Evolutionary conservation across 2,113 vertebrate genomes (phyloP), one percentile per base, ranked within the genome.

Genomic region (Lepisosteus osseus): DNA sequence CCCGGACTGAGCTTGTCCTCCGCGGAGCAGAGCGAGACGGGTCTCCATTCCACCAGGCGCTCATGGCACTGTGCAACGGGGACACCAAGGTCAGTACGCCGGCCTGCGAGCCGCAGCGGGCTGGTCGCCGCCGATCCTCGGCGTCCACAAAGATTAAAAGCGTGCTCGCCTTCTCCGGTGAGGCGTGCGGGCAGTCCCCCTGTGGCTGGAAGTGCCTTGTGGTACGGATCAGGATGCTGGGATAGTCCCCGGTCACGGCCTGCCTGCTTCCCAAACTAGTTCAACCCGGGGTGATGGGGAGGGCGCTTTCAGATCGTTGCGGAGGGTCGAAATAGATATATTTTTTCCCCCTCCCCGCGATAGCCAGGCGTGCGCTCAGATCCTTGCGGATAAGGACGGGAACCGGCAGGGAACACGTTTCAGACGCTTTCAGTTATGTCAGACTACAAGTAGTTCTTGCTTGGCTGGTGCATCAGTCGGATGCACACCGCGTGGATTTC

Each of bases 61-160:
- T 80, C 86, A 97, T 98, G 96, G 96, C 95, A 84, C 90, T 95
- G 82, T 95, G 95, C 88, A 98, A 98, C 93, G 96, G 96, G 89
- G 95, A 98, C 78, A 90, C 92, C 94, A 98, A 98, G 96, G 96
- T 98, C 90, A 95, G 96, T 94, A 80, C 8, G 67, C 68, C 61
- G 66, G 55, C 71, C 70, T 67, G 14, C 12, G 44, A 15, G 12
- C 47, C 43, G 40, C 12, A 40, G 15, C 11, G 14, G 54, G 51
- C 15, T 47, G 59, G n/a, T 45, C 3, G 7, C 42, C 14, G 43
- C 59, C 57, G 69, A 45, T 29, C 14, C 57, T 57, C 12, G 29
- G 3, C 40, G 44, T 40, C 29, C n/a, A 41, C 13, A 66, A 67
- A 57, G 42, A 67, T 67, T 65, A 59, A 59, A 7, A 54, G 55